These are phyloP conservation scores for Rhinopomastus cyanomelas DNA, from an alignment of 2,113 vertebrate genomes.

Conservation along the genomic window DNA sequence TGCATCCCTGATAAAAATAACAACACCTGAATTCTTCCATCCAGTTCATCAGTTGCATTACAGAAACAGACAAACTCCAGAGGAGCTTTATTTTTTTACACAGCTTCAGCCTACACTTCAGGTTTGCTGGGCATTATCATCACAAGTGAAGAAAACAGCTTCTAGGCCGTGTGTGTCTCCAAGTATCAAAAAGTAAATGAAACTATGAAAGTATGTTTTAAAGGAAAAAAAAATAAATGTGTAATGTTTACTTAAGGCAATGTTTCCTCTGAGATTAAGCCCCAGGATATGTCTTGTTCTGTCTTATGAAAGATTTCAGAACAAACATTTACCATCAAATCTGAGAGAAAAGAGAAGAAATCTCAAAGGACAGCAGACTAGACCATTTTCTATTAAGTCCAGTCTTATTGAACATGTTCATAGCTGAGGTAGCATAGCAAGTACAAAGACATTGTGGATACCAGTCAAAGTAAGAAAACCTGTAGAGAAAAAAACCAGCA, in stretches of 20 bases:
- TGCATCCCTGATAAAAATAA: background rate
- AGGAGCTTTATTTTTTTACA: background rate
- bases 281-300: background rate
- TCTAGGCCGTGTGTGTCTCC: background rate
- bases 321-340: background rate
- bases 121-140: background rate
- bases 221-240: background rate
- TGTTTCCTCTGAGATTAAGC: conserved; percentile 20
- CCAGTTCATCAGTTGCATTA: background rate
- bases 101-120: background rate
- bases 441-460: background rate
- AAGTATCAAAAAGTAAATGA: background rate
- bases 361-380: background rate
- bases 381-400: background rate
- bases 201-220: background rate
- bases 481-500: background rate
- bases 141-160: background rate
- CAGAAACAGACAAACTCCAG: background rate
- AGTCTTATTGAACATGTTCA: background rate
- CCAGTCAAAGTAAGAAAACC: background rate
- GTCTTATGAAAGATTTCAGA: conserved; percentile 14
- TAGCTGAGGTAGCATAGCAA: background rate
- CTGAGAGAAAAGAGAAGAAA: background rate
- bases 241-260: background rate
- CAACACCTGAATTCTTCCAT: background rate